These are phyloP conservation scores for Uromys caudimaculatus DNA, from an alignment of 2,797 vertebrate genomes.

Conservation along the genomic window DNA sequence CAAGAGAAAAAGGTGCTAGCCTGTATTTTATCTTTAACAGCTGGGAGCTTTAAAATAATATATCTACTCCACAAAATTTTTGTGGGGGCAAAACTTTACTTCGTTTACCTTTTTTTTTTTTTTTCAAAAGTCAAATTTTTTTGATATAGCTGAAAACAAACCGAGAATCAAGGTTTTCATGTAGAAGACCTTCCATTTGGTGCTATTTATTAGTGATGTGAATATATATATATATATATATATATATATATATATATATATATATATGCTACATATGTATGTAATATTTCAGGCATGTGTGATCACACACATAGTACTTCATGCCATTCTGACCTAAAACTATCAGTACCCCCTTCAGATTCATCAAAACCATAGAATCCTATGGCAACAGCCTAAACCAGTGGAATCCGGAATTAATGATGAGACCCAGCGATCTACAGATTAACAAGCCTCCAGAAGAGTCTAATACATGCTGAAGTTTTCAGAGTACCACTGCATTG, in stretches of 20 bases:
- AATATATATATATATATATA: too few species aligned
- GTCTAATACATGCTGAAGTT: constrained; percentile 1
- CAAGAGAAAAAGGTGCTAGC: not conserved
- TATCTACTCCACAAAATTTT: constrained; percentile 2
- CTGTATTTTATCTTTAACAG: not conserved
- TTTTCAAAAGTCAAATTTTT: not conserved
- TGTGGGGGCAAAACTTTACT: not conserved
- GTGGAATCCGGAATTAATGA: not conserved
- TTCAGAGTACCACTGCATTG: not conserved
- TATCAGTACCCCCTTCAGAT: not conserved
- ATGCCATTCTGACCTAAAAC: not conserved
- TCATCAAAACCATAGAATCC: not conserved
- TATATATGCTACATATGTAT: not conserved
- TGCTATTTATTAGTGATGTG: not conserved
- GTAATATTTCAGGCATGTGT: not conserved
- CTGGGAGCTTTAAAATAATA: constrained; percentile 22
- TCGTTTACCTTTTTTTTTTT: constrained; percentile 35
- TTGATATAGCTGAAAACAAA: constrained; percentile 6
- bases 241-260: too few species aligned
- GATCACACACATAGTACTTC: not conserved
- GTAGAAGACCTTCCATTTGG: not conserved
- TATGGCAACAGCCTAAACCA: not conserved
- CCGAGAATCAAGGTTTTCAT: constrained; percentile 23
- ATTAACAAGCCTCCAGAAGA: not conserved
- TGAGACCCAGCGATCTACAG: not conserved